Conservation (phyloP, 2,113 vertebrate genomes). For the Lophochroa leadbeateri region DNA sequence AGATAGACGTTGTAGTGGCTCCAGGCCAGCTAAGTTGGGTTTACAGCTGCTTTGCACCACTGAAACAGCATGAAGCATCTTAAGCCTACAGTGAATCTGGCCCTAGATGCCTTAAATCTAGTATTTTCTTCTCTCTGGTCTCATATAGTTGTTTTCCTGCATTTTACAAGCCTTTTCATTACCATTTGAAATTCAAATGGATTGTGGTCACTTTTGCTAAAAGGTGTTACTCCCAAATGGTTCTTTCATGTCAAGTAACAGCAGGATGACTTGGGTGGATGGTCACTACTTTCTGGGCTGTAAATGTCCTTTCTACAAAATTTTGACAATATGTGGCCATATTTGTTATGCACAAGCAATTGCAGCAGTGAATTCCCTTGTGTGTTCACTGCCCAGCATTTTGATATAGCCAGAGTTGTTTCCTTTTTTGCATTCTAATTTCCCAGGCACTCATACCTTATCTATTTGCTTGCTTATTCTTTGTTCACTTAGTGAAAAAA, state of each 20-base stretch:
- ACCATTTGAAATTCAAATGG: neutral
- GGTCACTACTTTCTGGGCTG: neutral
- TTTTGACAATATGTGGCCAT: neutral
- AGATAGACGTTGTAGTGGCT: neutral
- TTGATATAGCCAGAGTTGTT: neutral
- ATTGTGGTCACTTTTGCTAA: neutral
- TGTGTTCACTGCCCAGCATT: neutral
- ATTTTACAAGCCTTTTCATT: slow-evolving; percentile 11
- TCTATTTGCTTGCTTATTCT: neutral
- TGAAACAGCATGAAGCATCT: neutral
- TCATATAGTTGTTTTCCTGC: neutral
- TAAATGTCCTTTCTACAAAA: neutral
- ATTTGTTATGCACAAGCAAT: neutral
- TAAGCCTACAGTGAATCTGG: neutral
- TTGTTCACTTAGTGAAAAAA: neutral
- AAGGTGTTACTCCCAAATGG: neutral
- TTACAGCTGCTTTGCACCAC: slow-evolving; percentile 38
- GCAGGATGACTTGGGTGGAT: neutral
- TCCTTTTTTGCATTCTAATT: neutral
- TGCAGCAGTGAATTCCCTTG: neutral
- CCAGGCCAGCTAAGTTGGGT: neutral
- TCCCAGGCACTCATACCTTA: neutral
- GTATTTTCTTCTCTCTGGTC: neutral
- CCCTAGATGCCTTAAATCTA: slow-evolving; percentile 9
- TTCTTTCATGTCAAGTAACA: neutral